A percentile compares a stretch with the other conserved stretches of the same genome.
These are phyloP conservation scores for Seriola aureovittata DNA, from an alignment of 2,113 vertebrate genomes.

Conservation along the genomic window DNA sequence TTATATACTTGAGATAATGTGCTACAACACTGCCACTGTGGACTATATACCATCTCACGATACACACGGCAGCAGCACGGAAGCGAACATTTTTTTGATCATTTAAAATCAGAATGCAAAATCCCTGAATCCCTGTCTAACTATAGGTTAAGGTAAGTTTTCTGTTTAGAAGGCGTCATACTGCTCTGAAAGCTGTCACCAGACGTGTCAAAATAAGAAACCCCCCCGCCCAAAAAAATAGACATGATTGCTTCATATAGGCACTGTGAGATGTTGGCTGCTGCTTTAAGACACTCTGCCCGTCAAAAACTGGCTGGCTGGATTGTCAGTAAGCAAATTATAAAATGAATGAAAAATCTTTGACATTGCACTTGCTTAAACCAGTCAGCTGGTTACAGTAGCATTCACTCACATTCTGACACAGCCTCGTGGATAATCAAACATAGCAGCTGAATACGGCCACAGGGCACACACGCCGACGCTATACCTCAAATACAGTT, in stretches of 20 bases:
- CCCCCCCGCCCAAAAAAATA: slow-evolving; percentile 16
- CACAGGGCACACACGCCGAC: slow-evolving; percentile 47
- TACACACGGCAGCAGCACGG: slow-evolving; percentile 10
- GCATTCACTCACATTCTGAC: slow-evolving; percentile 54
- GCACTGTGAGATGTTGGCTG: slow-evolving; percentile 53
- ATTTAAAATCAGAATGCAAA: slow-evolving; percentile 48
- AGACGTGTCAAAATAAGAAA: slow-evolving; percentile 33
- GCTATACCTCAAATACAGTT: slow-evolving; percentile 55
- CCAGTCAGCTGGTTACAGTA: slow-evolving; percentile 50
- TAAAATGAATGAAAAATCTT: slow-evolving; percentile 55
- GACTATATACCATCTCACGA: slow-evolving; percentile 39
- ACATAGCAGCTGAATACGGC: slow-evolving; percentile 39
- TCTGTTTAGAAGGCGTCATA: slow-evolving; percentile 45
- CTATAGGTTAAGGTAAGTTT: slow-evolving; percentile 36
- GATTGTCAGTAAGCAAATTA: slow-evolving; percentile 59
- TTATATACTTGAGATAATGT: slow-evolving; percentile 75
- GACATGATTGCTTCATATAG: slow-evolving; percentile 22
- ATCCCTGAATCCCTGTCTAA: slow-evolving; percentile 17
- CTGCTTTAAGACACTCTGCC: slow-evolving; percentile 60
- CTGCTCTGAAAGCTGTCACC: slow-evolving; percentile 63
- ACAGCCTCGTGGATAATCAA: slow-evolving; percentile 64
- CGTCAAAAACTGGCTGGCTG: slow-evolving; percentile 44
- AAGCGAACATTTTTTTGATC: slow-evolving; percentile 44
- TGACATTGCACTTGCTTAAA: slow-evolving; percentile 51
- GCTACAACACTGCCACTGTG: slow-evolving; percentile 40